Percentiles rank a stretch among this genome's conserved stretches.
Evolutionary conservation across 1,140 invertebrate species (phyloP).

Genomic region (Drosophila setifemur): DNA sequence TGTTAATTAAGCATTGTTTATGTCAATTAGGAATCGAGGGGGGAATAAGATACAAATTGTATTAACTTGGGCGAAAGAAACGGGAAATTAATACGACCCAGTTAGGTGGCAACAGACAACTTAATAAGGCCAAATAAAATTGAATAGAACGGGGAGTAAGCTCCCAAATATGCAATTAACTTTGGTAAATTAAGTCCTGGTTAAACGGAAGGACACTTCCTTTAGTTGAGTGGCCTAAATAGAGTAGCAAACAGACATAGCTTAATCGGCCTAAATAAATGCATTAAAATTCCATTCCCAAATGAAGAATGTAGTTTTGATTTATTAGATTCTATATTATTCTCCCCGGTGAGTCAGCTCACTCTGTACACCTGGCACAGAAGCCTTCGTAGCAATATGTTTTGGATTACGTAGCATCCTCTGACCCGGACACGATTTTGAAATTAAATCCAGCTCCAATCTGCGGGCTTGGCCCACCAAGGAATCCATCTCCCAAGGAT

Average conservation of each 20-base stretch:
- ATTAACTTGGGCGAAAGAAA: constrained; percentile 25
- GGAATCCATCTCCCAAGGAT: constrained; percentile 27
- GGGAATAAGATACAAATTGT: constrained; percentile 19
- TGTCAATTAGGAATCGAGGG: constrained; percentile 54
- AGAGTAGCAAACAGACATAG: too few relatives aligned
- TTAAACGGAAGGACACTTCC: neutral
- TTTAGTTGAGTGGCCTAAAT: too few relatives aligned
- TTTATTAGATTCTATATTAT: too few relatives aligned
- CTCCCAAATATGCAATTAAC: constrained; percentile 31
- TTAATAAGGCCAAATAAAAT: constrained; percentile 6
- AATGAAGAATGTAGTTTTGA: too few relatives aligned
- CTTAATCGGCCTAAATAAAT: neutral
- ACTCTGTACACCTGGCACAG: constrained; percentile 4
- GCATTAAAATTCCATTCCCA: neutral
- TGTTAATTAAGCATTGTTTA: constrained; percentile 78
- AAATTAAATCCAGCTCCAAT: constrained; percentile 20
- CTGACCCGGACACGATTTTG: constrained; percentile 30
- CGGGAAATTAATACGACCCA: constrained; percentile 31
- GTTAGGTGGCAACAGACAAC: constrained; percentile 27
- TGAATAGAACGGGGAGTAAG: neutral
- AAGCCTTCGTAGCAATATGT: neutral
- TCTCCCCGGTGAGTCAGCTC: neutral
- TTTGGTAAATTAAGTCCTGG: constrained; percentile 21
- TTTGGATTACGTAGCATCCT: constrained; percentile 22
- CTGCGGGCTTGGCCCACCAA: neutral